These are phyloP conservation scores for Stigmatopora nigra DNA, from an alignment of 2,113 vertebrate species.

Conservation along the genomic window DNA sequence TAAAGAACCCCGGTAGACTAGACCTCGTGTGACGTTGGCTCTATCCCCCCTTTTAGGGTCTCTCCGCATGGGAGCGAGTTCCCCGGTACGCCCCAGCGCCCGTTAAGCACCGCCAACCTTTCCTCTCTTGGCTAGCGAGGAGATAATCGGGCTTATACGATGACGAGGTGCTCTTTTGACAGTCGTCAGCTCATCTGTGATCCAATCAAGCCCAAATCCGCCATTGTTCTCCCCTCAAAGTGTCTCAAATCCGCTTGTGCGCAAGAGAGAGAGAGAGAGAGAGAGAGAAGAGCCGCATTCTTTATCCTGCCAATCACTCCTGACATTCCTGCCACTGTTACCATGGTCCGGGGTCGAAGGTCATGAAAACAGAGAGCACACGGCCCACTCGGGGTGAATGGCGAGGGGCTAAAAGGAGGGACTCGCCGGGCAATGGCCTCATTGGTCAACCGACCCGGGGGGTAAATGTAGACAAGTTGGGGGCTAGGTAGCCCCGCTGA, in stretches of 20 bases:
- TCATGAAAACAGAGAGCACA: conserved; percentile 95
- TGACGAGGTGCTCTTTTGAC: conserved; percentile 99
- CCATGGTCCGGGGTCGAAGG: conserved; percentile 95
- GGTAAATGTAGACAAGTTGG: conserved; percentile 98
- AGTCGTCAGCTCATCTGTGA: conserved; percentile 96
- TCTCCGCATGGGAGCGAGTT: conserved; percentile 74
- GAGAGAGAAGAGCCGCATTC: conserved; percentile 76
- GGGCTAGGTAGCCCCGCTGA: conserved; percentile 83
- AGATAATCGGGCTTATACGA: conserved; percentile 99
- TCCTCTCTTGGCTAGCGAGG: conserved; percentile 75
- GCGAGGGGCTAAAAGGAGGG: conserved; percentile 80
- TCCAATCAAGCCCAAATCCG: conserved; percentile 92
- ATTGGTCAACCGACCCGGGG: conserved; percentile 82
- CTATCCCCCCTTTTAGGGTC: conserved; percentile 76
- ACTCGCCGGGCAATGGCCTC: conserved; percentile 69
- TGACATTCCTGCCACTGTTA: conserved; percentile 99
- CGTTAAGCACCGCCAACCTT: conserved; percentile 21
- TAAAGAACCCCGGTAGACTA: conserved; percentile 77
- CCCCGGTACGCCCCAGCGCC: conserved; percentile 59
- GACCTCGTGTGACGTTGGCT: conserved; percentile 71
- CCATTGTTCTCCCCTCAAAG: conserved; percentile 87
- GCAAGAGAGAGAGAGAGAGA: conserved; percentile 65
- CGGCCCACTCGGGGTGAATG: conserved; percentile 92
- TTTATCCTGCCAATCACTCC: conserved; percentile 98
- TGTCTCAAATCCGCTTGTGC: conserved; percentile 96